phyloP scores from a whole-genome alignment of 2,797 vertebrate genomes.

The Alauda arvensis region DNA sequence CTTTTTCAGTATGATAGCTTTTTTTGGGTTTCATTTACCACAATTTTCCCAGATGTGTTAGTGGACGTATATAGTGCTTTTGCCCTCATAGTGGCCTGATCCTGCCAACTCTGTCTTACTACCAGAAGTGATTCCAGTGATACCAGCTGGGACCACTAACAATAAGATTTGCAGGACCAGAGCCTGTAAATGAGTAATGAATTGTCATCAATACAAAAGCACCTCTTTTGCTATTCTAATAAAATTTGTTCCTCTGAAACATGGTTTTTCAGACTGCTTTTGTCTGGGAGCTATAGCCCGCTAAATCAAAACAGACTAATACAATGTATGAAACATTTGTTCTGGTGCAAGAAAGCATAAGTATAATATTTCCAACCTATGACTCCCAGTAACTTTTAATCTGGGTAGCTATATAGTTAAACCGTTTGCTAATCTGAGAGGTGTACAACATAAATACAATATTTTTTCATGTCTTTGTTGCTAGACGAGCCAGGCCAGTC shows the following conservation, averaged over 20 bases:
- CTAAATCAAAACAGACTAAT: not conserved
- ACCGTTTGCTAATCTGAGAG: not conserved
- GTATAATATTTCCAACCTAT: constrained; percentile 19
- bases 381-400: constrained; percentile 6
- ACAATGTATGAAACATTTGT: not conserved
- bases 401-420: not conserved
- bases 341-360: not conserved
- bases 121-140: not conserved
- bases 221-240: not conserved
- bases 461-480: not conserved
- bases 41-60: not conserved
- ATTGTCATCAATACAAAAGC: constrained; percentile 3
- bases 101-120: not conserved
- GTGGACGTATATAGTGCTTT: constrained; percentile 5
- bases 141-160: not conserved
- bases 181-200: constrained; percentile 17
- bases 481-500: not conserved
- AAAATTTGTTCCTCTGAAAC: not conserved
- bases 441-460: not conserved
- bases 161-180: not conserved
- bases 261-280: not conserved
- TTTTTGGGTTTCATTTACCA: constrained; percentile 10
- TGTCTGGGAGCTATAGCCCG: not conserved
- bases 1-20: constrained; percentile 38
- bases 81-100: constrained; percentile 5